Percentiles rank a stretch among this genome's conserved stretches.
Conservation (phyloP, 2,113 vertebrate genomes). For the Arvicanthis niloticus region DNA sequence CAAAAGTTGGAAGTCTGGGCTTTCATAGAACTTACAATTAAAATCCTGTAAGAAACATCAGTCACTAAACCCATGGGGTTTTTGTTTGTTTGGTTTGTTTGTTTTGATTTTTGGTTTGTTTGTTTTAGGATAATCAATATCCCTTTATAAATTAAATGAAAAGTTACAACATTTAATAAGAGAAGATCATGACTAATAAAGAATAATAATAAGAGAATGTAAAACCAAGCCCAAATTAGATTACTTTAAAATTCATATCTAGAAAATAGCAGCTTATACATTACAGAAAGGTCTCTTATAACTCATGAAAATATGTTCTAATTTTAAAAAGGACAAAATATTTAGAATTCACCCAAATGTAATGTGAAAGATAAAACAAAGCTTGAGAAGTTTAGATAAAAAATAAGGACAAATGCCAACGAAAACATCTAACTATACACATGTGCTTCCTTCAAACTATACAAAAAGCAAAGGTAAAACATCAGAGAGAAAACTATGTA, state of each 20-base stretch:
- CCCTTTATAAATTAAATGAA: neutral
- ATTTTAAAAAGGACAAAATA: neutral
- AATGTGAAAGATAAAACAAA: neutral
- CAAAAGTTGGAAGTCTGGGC: neutral
- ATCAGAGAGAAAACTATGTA: neutral
- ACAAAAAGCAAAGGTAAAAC: neutral
- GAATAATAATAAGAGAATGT: neutral
- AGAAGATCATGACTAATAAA: neutral
- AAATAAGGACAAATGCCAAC: neutral
- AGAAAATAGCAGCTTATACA: neutral
- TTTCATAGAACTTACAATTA: neutral
- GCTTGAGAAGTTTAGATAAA: neutral
- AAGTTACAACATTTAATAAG: neutral
- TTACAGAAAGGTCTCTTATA: neutral
- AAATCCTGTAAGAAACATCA: neutral
- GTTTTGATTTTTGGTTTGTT: too few species aligned
- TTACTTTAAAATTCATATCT: neutral
- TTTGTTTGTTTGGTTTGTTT: too few species aligned
- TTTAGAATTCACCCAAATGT: neutral
- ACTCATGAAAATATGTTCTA: too few species aligned
- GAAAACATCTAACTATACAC: neutral
- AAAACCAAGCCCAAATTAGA: neutral
- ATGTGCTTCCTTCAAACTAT: neutral
- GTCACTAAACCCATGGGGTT: neutral
- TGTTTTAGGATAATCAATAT: neutral